Evolutionary conservation across 1,140 invertebrate species (phyloP).

Genomic region (Cydia splendana): DNA sequence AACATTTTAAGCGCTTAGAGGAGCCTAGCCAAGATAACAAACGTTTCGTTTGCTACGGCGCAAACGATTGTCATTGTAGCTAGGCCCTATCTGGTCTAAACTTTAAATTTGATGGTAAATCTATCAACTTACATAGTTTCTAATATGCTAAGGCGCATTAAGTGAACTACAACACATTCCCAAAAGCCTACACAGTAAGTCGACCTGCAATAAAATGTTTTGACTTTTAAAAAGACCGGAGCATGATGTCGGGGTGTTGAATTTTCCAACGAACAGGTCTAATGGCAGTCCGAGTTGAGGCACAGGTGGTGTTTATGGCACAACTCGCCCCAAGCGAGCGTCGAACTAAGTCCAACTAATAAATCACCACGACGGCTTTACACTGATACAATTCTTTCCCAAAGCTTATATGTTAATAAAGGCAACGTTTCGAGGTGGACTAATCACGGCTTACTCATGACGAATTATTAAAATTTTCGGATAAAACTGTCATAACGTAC

Average conservation of each 20-base stretch:
- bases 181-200: no score
- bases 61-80: no score
- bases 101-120: no score
- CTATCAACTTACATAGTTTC: no score
- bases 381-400: not conserved
- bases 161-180: no score
- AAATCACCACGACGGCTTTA: slow-evolving; percentile 21
- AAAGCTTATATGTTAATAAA: not conserved
- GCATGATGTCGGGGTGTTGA: not conserved
- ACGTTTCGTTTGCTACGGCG: no score
- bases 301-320: slow-evolving; percentile 30
- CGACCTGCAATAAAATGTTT: no score
- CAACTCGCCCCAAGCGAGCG: slow-evolving; percentile 12
- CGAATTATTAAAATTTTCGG: not conserved
- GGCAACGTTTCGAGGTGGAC: not conserved
- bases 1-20: not conserved
- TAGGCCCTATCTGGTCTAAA: no score
- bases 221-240: not conserved
- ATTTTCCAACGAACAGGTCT: not conserved
- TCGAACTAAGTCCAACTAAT: slow-evolving; percentile 19
- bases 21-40: no score
- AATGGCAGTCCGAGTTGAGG: slow-evolving; percentile 19
- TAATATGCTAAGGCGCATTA: no score
- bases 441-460: not conserved
- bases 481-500: not conserved